Evolutionary conservation across 2,888 invertebrate genomes (phyloP).

Genomic region (Drosophila anomelani): DNA sequence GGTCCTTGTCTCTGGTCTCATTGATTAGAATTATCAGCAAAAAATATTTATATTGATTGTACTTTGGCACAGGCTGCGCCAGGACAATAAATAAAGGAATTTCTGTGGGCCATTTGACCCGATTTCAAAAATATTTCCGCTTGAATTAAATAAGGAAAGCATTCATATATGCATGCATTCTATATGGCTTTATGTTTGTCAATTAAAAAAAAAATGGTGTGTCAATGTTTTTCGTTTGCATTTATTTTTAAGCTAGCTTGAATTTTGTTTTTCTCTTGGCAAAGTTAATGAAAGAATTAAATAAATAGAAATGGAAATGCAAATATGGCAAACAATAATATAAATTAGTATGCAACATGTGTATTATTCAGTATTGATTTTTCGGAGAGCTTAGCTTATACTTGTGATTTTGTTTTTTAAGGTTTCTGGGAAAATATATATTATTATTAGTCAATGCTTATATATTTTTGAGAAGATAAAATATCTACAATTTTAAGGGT

Average conservation of each 20-base stretch:
- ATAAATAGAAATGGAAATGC: background rate
- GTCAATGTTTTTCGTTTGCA: background rate
- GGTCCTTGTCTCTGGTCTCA: background rate
- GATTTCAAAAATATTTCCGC: constrained; percentile 1
- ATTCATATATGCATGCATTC: background rate
- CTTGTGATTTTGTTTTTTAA: background rate
- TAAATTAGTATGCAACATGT: constrained; percentile 1
- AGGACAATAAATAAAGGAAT: constrained; percentile 7
- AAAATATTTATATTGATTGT: constrained; percentile 1
- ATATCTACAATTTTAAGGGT: background rate
- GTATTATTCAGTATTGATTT: constrained; percentile 2
- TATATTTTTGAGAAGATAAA: background rate
- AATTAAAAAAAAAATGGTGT: background rate
- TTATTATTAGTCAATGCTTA: too few relatives aligned
- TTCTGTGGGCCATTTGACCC: background rate
- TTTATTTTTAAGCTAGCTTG: background rate
- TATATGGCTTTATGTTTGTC: constrained; percentile 3
- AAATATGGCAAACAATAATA: background rate
- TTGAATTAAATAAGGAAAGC: background rate
- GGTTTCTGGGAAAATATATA: too few relatives aligned
- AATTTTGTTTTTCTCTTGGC: background rate
- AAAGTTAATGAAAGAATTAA: background rate
- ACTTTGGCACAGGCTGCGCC: constrained; percentile 1
- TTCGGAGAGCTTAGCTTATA: background rate
- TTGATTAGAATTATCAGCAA: constrained; percentile 11